phyloP scores from a whole-genome alignment of 2,797 vertebrate genomes.

The Aeoliscus strigatus region DNA sequence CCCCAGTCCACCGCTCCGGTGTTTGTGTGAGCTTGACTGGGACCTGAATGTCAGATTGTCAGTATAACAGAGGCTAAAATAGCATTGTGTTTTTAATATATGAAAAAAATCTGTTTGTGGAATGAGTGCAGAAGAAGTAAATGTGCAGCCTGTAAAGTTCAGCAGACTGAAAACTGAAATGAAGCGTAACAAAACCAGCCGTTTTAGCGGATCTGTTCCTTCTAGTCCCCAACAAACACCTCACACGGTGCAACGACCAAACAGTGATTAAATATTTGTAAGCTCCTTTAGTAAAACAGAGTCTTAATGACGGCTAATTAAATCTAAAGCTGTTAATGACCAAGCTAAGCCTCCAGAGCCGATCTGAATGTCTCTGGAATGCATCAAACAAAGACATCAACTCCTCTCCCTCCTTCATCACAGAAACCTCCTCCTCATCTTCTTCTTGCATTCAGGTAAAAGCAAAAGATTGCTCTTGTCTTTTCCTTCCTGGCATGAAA shows the following conservation, averaged over 20 bases:
- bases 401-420: constrained; percentile 11
- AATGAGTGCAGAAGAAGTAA: too few species aligned
- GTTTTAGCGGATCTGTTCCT: neutral
- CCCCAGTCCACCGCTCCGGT: too few species aligned
- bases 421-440: neutral
- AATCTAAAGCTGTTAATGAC: constrained; percentile 72
- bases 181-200: too few species aligned
- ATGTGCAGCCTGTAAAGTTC: too few species aligned
- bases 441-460: constrained; percentile 12
- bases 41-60: too few species aligned
- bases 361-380: constrained; percentile 53
- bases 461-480: constrained; percentile 22
- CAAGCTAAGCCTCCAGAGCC: constrained; percentile 52
- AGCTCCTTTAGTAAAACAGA: constrained; percentile 57
- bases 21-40: too few species aligned
- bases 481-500: constrained; percentile 38
- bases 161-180: too few species aligned
- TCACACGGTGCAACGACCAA: constrained; percentile 34
- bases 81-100: too few species aligned
- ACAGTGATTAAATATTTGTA: constrained; percentile 66
- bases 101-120: too few species aligned
- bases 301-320: constrained; percentile 71
- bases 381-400: constrained; percentile 40
- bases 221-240: constrained; percentile 9
- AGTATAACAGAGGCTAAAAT: too few species aligned